Conservation (phyloP, 1,140 invertebrate genomes). For the Tyrophagus putrescentiae region DNA sequence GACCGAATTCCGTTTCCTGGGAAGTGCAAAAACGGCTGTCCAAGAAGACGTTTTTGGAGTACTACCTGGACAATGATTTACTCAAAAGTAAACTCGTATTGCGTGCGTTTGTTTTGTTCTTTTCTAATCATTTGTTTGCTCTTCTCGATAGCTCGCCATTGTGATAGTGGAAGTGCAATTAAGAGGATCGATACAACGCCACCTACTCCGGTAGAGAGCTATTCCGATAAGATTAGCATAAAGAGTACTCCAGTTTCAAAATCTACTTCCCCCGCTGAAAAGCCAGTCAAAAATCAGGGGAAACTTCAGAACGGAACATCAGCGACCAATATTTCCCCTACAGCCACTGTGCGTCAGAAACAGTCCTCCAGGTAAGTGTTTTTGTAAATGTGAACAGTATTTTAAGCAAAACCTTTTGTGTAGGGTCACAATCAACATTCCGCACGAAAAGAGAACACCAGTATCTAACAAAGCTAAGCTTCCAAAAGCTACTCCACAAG, state of each 20-base stretch:
- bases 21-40: slow-evolving; percentile 79
- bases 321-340: too few species aligned
- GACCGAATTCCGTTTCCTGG: slow-evolving; percentile 78
- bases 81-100: background rate
- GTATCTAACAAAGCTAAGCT: too few species aligned
- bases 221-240: too few species aligned
- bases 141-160: background rate
- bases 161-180: background rate
- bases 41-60: slow-evolving; percentile 37
- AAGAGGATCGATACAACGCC: too few species aligned
- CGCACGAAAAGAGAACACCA: too few species aligned
- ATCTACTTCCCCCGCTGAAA: too few species aligned
- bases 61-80: slow-evolving; percentile 21
- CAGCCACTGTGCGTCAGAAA: too few species aligned
- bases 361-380: too few species aligned
- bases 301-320: background rate
- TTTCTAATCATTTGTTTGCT: background rate
- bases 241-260: too few species aligned
- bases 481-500: background rate
- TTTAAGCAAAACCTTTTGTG: background rate
- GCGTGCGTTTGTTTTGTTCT: background rate
- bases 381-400: background rate
- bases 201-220: too few species aligned
- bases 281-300: background rate
- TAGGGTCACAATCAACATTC: background rate